Conservation (phyloP, 2,888 invertebrate genomes). For the Athetis lepigone region DNA sequence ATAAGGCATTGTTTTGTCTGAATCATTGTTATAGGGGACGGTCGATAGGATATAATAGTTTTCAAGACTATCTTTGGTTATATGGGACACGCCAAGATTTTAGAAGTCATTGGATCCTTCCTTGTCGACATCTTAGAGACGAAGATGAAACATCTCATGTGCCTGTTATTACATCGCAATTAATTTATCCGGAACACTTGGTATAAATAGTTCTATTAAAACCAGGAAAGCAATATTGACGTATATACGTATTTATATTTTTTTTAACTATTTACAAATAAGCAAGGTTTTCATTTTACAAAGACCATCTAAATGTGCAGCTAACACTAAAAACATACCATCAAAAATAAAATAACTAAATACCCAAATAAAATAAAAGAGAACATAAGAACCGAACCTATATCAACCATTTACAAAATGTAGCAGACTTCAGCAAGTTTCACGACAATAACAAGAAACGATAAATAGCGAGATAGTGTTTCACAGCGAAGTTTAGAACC, state of each 20-base stretch:
- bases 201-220: no score
- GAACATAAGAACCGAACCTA: conserved; percentile 7
- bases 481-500: conserved; percentile 40
- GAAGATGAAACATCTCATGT: not conserved
- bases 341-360: not conserved
- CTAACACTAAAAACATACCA: no score
- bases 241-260: no score
- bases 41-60: not conserved
- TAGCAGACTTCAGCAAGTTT: conserved; percentile 44
- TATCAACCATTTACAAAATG: conserved; percentile 35
- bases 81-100: not conserved
- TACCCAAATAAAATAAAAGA: conserved; percentile 7
- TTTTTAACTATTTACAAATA: no score
- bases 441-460: conserved; percentile 48
- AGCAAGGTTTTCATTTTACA: no score
- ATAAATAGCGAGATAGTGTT: conserved; percentile 58
- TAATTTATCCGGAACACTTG: no score
- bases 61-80: not conserved
- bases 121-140: no score
- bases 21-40: not conserved
- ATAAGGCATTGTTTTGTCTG: not conserved
- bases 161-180: no score
- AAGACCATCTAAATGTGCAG: no score
- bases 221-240: no score
- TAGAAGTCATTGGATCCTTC: not conserved